Conservation (phyloP, 2,888 invertebrate species). For the Trimorus sp. region DNA sequence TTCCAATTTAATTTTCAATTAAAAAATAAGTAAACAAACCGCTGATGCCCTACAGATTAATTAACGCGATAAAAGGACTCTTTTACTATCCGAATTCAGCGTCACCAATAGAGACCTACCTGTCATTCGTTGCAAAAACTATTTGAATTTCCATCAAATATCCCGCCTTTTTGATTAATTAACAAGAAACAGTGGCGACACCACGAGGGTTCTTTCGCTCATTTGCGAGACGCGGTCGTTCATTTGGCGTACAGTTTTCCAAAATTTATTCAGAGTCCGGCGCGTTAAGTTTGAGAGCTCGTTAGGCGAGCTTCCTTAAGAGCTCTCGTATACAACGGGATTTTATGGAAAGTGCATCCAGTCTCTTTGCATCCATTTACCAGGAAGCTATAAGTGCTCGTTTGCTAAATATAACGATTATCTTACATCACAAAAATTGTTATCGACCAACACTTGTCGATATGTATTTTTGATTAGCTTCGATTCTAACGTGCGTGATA, state of each 20-base stretch:
- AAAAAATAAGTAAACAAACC: conserved; percentile 10
- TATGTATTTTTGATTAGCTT: conserved; percentile 63
- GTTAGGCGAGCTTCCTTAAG: conserved; percentile 79
- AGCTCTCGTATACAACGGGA: conserved; percentile 81
- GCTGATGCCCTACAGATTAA: neutral
- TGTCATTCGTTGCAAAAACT: too few relatives aligned
- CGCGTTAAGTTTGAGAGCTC: conserved; percentile 74
- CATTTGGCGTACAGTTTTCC: conserved; percentile 62
- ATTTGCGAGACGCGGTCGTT: conserved; percentile 41
- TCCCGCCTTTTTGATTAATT: neutral
- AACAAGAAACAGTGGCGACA: neutral
- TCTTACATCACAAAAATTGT: conserved; percentile 72
- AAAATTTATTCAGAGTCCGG: conserved; percentile 66
- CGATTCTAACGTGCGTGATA: too few relatives aligned
- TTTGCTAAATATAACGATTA: conserved; percentile 74
- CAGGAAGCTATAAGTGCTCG: conserved; percentile 72
- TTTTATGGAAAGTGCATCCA: conserved; percentile 81
- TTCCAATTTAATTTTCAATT: conserved; percentile 15
- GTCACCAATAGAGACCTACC: too few relatives aligned
- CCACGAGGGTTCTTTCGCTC: conserved; percentile 20
- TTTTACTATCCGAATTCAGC: neutral
- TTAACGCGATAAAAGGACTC: neutral
- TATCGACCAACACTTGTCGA: conserved; percentile 63
- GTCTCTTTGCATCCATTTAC: conserved; percentile 77
- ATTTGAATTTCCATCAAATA: too few relatives aligned